Conservation (phyloP, 2,888 invertebrate species). For the Colletes collaris region DNA sequence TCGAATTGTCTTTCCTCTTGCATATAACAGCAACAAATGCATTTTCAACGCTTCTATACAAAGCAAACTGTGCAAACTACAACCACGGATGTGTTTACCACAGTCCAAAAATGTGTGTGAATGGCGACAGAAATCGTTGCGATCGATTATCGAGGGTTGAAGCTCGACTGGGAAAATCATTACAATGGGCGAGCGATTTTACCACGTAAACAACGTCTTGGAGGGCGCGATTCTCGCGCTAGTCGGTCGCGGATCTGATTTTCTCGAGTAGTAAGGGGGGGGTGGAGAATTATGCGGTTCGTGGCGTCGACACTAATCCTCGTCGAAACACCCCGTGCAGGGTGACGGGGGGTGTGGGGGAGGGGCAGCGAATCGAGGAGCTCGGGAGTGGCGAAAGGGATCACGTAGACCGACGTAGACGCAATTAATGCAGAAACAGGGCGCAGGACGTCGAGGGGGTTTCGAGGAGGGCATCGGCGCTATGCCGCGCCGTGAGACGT, state of each 20-base stretch:
- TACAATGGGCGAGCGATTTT: constrained; percentile 40
- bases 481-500: constrained; percentile 66
- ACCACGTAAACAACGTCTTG: constrained; percentile 50
- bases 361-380: constrained; percentile 33
- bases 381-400: constrained; percentile 19
- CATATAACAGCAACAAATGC: too few relatives aligned
- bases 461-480: constrained; percentile 66
- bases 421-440: constrained; percentile 70
- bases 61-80: too few relatives aligned
- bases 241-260: constrained; percentile 50
- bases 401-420: constrained; percentile 63
- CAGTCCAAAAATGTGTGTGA: too few relatives aligned
- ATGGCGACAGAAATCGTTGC: neutral
- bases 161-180: constrained; percentile 34
- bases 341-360: neutral
- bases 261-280: constrained; percentile 9
- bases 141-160: constrained; percentile 50
- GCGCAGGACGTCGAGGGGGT: constrained; percentile 55
- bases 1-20: too few relatives aligned
- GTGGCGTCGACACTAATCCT: constrained; percentile 69
- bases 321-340: constrained; percentile 62
- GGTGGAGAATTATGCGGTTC: constrained; percentile 58
- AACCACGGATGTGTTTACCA: too few relatives aligned
- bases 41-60: too few relatives aligned
- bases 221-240: constrained; percentile 36